Evolutionary conservation across 2,888 invertebrate genomes (phyloP), one percentile per base, ranked within the genome.

Genomic region (Oligia fasciuncula): DNA sequence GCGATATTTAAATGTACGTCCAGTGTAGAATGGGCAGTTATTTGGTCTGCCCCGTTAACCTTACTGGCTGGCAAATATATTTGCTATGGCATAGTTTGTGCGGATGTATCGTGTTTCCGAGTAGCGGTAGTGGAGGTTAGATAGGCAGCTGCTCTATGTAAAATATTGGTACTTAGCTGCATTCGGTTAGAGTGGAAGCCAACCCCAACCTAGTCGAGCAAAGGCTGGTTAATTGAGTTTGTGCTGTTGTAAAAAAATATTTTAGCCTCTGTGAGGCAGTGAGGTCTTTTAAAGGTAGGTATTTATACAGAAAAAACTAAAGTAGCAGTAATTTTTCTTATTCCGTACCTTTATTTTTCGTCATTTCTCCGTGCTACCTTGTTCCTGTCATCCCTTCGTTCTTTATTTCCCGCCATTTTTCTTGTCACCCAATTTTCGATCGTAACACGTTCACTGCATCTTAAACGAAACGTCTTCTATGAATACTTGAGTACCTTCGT

Each of bases 371-470:
- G n/a, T n/a, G 14, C 5, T 54, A 62, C 83, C 67, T 77, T 85
- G 62, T 68, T 43, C 81, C 23, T 57, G 69, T 66, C 77, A 76
- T 75, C 49, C 63, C 46, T 46, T 65, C 66, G 60, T 67, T 71
- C 54, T 85, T 67, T 81, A 71, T 85, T 75, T 65, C 67, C 83
- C 19, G 40, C 60, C 17, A 70, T 82, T 83, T 72, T 72, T 69
- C 76, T 69, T 82, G 88, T 75, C 88, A 79, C 79, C 86, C 68
- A 85, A 88, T 82, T 75, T 74, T 76, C 76, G 75, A 79, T 86
- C 79, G 70, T 79, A 73, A 82, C 79, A 86, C 78, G 86, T 73
- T 86, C 75, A 23, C 68, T 73, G 75, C 77, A 88, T 86, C 77
- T 76, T 79, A 81, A 85, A 66, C 46, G 71, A 73, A 60, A 71